These are phyloP conservation scores for Rhea americana DNA, from an alignment of 2,113 vertebrate genomes.

Conservation along the genomic window DNA sequence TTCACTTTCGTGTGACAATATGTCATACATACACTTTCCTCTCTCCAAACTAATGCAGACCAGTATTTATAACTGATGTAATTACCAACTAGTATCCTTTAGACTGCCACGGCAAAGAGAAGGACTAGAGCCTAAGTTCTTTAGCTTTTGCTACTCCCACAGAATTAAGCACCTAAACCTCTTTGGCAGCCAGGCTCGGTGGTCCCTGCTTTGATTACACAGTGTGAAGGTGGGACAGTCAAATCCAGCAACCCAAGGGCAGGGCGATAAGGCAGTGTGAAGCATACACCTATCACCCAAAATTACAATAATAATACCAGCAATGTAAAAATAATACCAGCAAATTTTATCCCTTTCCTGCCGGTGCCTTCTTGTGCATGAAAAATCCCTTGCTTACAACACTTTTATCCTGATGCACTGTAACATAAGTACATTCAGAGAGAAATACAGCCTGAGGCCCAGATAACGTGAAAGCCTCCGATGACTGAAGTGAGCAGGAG, in stretches of 20 bases:
- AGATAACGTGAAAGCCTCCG: rapidly evolving
- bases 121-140: background rate
- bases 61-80: background rate
- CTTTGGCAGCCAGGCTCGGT: background rate
- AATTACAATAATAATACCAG: background rate
- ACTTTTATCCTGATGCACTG: background rate
- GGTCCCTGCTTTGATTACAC: rapidly evolving
- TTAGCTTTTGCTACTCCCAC: background rate
- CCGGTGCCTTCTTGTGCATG: background rate
- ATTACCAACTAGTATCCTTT: background rate
- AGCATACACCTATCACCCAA: rapidly evolving
- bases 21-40: rapidly evolving
- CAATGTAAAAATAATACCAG: background rate
- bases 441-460: rapidly evolving
- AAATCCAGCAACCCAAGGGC: rapidly evolving
- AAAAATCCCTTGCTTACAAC: background rate
- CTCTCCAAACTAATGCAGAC: rapidly evolving
- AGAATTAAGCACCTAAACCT: background rate
- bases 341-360: background rate
- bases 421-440: rapidly evolving
- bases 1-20: background rate
- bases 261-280: background rate
- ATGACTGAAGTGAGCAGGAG: rapidly evolving
- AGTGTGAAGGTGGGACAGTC: rapidly evolving
- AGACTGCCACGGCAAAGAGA: rapidly evolving